Base-by-base conservation (phyloP, 2,888 invertebrate genomes). In the Parapristionchus giblindavisi region DNA sequence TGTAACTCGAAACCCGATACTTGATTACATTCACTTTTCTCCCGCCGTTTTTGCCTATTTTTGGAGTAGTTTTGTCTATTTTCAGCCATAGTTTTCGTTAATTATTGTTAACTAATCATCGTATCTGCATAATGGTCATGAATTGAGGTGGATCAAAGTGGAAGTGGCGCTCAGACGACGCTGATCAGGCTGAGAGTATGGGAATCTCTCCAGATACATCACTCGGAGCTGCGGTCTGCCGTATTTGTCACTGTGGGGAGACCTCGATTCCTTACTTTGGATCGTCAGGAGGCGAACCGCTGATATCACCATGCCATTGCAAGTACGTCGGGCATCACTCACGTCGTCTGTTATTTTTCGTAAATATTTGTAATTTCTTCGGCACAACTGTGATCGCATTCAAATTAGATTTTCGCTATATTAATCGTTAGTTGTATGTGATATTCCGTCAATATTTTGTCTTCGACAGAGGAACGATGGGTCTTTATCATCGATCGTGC, bases 401-500 rank as follows among this genome's bases (percentile, higher is more conserved):
- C n/a, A n/a, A n/a, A 6, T 29, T 56, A 32, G 27, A 14, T 56
- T 27, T 0, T 21, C 29, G 29, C 17, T 8, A 29, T 5, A n/a
- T 63, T 14, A 63, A 3, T 63, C 4, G 17, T 4, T 40, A 38
- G 21, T 63, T 21, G 32, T 14, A 61, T 24, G 5, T 11, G 63
- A 61, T 27, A 21, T 17, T 65, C 40, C 27, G 24, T 17, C 4
- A 38, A 24, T 43, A n/a, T 11, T 51, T 29, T 24, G 6, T 21
- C 4, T 6, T 66, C 68, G 68, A 43, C 34, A 81, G 79, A 52
- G 93, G 93, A 0, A 92, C 92, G 1, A 92, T 93, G 80, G 93
- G 93, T 0, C 90, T 92, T 74, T 92, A 93, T 17, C 93, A 93
- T 88, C 91, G 92, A 2, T 91, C 91, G 76, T 93, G 93, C 87